Evolutionary conservation across 2,888 invertebrate species (phyloP).

Genomic region (Phengaris alcon): DNA sequence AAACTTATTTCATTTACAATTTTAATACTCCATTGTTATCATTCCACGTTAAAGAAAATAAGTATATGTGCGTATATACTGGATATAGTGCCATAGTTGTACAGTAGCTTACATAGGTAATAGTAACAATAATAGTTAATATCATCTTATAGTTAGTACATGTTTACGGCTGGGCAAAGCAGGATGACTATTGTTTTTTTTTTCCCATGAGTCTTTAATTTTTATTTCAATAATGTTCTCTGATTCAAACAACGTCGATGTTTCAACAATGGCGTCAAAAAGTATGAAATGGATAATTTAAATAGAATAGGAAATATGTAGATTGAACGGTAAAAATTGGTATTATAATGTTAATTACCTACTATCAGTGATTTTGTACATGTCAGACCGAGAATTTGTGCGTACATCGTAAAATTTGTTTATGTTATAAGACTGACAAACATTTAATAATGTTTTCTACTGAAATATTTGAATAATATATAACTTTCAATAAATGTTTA

Average conservation of each 20-base stretch:
- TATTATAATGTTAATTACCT: neutral
- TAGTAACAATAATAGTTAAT: conserved; percentile 38
- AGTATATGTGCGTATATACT: conserved; percentile 41
- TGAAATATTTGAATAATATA: neutral
- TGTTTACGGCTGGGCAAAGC: neutral
- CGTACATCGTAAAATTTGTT: neutral
- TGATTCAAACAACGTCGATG: no score
- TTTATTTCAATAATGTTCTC: neutral
- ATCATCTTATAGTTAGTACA: conserved; percentile 3
- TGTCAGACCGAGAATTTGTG: neutral
- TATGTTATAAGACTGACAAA: conserved; percentile 1
- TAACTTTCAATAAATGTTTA: neutral
- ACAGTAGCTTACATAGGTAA: conserved; percentile 45
- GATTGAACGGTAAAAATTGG: neutral
- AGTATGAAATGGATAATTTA: neutral
- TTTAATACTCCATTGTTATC: conserved; percentile 43
- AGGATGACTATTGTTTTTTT: neutral
- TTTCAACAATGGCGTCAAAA: neutral
- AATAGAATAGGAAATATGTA: neutral
- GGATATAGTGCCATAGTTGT: conserved; percentile 53
- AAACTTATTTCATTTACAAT: conserved; percentile 35
- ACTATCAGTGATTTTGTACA: neutral
- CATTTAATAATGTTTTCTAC: neutral
- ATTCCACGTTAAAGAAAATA: conserved; percentile 44
- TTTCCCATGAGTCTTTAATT: neutral